Conservation (phyloP, 1,140 invertebrate species). For the Globodera rostochiensis region DNA sequence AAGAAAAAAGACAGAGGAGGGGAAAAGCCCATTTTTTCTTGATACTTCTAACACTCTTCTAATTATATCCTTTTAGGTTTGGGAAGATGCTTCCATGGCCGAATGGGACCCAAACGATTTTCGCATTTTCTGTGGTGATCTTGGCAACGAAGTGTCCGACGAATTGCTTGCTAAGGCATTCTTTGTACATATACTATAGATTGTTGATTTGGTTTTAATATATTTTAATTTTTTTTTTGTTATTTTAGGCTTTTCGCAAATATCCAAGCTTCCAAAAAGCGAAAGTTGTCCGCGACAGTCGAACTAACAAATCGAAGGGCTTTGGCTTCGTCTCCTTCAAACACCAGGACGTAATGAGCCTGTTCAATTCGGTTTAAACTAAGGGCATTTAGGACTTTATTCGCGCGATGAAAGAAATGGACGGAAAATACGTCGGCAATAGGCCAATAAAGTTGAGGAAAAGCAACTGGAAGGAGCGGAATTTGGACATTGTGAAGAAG, state of each 20-base stretch:
- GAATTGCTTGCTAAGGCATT: conserved; percentile 31
- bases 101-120: conserved; percentile 76
- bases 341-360: conserved; percentile 73
- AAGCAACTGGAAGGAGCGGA: conserved; percentile 91
- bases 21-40: conserved; percentile 24
- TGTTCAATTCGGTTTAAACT: not conserved
- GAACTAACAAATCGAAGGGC: conserved; percentile 96
- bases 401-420: conserved; percentile 97
- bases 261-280: conserved; percentile 91
- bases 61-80: conserved; percentile 41
- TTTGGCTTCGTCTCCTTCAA: conserved; percentile 99
- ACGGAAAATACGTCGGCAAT: conserved; percentile 87
- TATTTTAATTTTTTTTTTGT: too few species aligned
- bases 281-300: conserved; percentile 91
- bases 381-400: conserved; percentile 79
- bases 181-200: not conserved
- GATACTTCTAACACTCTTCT: not conserved
- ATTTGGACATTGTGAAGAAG: conserved; percentile 87
- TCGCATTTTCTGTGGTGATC: conserved; percentile 95
- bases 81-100: conserved; percentile 64
- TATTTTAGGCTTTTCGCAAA: conserved; percentile 80
- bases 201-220: too few species aligned
- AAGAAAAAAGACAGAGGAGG: not conserved
- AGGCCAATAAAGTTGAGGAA: conserved; percentile 95
- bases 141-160: conserved; percentile 82